phyloP scores from a whole-genome alignment of 2,797 vertebrate genomes.

The Mormyrops boulengeri region DNA sequence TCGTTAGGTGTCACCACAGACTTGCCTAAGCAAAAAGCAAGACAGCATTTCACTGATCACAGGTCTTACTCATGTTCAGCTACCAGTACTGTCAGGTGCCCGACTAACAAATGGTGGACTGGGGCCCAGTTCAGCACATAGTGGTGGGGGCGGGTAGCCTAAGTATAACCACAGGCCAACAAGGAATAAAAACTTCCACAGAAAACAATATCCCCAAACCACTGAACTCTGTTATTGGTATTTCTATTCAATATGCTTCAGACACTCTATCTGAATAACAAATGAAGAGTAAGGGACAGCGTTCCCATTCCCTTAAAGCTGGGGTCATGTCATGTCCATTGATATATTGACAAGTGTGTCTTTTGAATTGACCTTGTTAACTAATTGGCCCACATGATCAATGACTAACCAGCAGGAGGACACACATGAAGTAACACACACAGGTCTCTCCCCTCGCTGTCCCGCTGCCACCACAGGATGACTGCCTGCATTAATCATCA shows the following conservation, averaged over 20 bases:
- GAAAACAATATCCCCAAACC: background rate
- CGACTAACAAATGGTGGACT: background rate
- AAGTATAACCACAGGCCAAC: background rate
- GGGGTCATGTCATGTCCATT: background rate
- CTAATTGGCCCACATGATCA: background rate
- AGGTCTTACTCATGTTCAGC: background rate
- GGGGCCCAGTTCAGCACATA: background rate
- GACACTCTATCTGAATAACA: background rate
- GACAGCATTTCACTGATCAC: background rate
- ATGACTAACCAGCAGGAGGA: background rate
- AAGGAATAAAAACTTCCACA: background rate
- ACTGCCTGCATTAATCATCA: background rate
- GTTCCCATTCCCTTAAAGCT: background rate
- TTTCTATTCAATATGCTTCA: background rate
- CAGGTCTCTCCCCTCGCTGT: background rate
- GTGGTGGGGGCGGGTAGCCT: background rate
- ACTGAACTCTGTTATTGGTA: background rate
- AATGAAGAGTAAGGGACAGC: background rate
- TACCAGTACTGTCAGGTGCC: background rate
- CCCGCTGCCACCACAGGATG: background rate
- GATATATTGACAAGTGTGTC: background rate
- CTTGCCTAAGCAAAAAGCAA: background rate
- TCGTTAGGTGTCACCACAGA: background rate
- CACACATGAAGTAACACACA: background rate
- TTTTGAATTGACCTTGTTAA: background rate